Percentiles rank a stretch among this genome's conserved stretches.
phyloP scores from a whole-genome alignment of 2,113 vertebrate species.

The Salvelinus namaycush region DNA sequence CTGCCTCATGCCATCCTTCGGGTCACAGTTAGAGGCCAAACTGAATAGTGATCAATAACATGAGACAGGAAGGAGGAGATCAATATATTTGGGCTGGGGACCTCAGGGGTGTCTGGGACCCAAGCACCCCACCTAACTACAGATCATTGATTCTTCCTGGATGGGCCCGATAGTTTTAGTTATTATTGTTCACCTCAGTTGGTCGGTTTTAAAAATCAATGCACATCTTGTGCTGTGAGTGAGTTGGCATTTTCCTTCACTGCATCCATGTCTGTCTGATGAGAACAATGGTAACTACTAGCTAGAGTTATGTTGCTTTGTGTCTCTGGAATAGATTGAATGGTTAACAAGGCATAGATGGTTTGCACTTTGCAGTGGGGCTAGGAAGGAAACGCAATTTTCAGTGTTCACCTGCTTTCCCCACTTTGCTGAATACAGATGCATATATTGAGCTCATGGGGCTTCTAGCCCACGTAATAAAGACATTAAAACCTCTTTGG shows the following conservation, averaged over 20 bases:
- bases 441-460: background rate
- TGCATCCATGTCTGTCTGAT: background rate
- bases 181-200: background rate
- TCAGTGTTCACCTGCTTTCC: background rate
- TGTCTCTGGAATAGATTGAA: constrained; percentile 5
- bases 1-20: background rate
- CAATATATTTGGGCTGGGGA: no score
- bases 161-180: no score
- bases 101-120: no score
- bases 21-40: background rate
- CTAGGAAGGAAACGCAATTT: background rate
- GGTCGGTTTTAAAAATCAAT: background rate
- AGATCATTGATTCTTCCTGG: no score
- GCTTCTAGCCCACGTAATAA: no score
- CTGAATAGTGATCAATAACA: background rate
- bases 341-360: background rate
- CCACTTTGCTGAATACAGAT: background rate
- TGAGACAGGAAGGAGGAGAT: background rate
- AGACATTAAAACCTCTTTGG: no score
- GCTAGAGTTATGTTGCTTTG: constrained; percentile 1
- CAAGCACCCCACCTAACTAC: no score
- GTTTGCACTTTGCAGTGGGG: background rate
- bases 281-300: background rate
- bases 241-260: background rate
- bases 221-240: background rate